Evolutionary conservation across 2,113 vertebrate species (phyloP).

Genomic region (Mobula hypostoma): DNA sequence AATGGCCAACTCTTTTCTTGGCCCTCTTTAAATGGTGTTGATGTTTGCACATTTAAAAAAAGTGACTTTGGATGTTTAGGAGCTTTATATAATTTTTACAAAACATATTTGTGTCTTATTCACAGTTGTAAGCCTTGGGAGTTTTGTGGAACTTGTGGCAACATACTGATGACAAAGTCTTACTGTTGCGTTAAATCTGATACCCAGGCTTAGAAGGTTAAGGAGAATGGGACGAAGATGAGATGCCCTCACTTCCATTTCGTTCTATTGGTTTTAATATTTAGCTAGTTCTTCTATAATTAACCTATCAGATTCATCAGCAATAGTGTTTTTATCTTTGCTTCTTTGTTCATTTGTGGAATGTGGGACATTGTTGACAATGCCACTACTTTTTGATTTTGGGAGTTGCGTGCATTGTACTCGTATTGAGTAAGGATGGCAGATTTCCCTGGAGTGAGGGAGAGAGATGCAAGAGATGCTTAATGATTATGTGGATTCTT

Average conservation of each 20-base stretch:
- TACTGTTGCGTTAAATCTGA: background rate
- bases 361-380: too few species aligned
- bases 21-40: constrained; percentile 1
- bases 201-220: background rate
- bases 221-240: too few species aligned
- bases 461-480: too few species aligned
- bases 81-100: too few species aligned
- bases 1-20: constrained; percentile 10
- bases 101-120: background rate
- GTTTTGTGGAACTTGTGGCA: background rate
- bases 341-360: too few species aligned
- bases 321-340: background rate
- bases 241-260: background rate
- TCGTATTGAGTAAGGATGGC: too few species aligned
- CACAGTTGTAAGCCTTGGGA: background rate
- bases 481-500: too few species aligned
- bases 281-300: background rate
- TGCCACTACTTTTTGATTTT: too few species aligned
- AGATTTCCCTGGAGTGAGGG: too few species aligned
- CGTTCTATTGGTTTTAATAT: background rate
- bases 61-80: background rate
- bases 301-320: background rate
- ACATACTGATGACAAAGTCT: background rate
- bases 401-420: too few species aligned
- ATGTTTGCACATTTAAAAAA: background rate